phyloP scores from a whole-genome alignment of 2,888 invertebrate genomes.

The Caradrina kadenii region DNA sequence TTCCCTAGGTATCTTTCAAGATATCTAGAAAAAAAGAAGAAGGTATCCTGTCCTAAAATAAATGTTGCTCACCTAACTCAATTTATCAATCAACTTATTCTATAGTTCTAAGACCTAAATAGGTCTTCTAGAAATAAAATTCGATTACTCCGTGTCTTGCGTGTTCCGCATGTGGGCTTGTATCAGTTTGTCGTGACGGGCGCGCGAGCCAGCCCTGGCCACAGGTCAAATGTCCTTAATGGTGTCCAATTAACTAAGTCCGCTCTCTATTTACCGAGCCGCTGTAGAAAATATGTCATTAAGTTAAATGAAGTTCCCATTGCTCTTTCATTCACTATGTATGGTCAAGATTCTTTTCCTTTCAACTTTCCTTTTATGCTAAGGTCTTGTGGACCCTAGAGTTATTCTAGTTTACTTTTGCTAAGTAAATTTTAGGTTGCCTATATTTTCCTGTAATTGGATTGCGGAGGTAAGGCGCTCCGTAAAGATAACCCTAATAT shows the following conservation, averaged over 20 bases:
- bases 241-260: constrained; percentile 68
- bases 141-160: not conserved
- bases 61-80: not conserved
- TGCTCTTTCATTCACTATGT: constrained; percentile 40
- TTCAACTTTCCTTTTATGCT: constrained; percentile 17
- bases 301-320: constrained; percentile 43
- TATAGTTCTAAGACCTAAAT: not conserved
- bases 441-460: constrained; percentile 27
- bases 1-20: no score
- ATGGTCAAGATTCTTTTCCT: constrained; percentile 34
- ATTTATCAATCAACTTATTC: not conserved
- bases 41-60: not conserved
- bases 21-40: not conserved
- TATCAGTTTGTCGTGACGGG: not conserved
- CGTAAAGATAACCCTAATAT: constrained; percentile 7
- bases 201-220: constrained; percentile 49
- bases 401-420: constrained; percentile 21
- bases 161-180: not conserved
- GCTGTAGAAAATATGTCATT: constrained; percentile 58
- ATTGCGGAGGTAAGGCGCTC: not conserved
- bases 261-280: constrained; percentile 60
- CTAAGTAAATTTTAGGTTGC: constrained; percentile 3
- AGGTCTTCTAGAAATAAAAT: not conserved
- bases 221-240: constrained; percentile 67
- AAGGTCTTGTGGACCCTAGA: not conserved